Conservation (phyloP, 2,888 invertebrate species). For the Dyspetes luteomarginatus region DNA sequence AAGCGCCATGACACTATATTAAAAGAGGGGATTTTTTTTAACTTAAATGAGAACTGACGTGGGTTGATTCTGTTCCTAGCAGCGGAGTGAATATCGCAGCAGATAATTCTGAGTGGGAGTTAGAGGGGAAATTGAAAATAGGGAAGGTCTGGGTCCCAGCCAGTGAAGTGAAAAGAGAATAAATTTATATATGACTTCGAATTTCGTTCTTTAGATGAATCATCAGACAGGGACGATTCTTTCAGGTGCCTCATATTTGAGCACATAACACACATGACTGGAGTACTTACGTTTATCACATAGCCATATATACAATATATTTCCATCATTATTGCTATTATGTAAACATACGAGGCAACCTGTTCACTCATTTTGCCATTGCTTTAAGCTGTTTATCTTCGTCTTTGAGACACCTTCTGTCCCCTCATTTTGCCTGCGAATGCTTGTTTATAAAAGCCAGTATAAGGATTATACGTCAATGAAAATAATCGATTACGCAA, state of each 20-base stretch:
- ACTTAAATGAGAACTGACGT: no score
- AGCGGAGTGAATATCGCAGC: no score
- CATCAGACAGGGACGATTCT: constrained; percentile 10
- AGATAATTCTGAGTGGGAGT: no score
- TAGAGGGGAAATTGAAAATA: no score
- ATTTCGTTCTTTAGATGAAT: not conserved
- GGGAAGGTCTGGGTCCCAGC: no score
- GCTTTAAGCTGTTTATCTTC: constrained; percentile 3
- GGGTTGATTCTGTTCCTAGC: no score
- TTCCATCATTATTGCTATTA: not conserved
- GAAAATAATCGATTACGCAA: not conserved
- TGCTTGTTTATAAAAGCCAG: not conserved
- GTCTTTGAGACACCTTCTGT: constrained; percentile 7
- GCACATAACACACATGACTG: constrained; percentile 17
- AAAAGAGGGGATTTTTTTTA: no score
- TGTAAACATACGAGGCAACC: constrained; percentile 26
- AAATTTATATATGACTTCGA: not conserved
- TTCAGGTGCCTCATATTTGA: constrained; percentile 4
- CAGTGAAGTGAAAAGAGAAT: no score
- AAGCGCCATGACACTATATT: no score
- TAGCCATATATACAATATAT: constrained; percentile 15
- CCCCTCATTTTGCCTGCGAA: not conserved
- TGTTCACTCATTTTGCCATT: constrained; percentile 17
- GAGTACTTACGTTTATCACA: not conserved
- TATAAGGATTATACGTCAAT: constrained; percentile 13